phyloP scores from a whole-genome alignment of 2,797 vertebrate genomes.

The Petrocephalus sullivani region DNA sequence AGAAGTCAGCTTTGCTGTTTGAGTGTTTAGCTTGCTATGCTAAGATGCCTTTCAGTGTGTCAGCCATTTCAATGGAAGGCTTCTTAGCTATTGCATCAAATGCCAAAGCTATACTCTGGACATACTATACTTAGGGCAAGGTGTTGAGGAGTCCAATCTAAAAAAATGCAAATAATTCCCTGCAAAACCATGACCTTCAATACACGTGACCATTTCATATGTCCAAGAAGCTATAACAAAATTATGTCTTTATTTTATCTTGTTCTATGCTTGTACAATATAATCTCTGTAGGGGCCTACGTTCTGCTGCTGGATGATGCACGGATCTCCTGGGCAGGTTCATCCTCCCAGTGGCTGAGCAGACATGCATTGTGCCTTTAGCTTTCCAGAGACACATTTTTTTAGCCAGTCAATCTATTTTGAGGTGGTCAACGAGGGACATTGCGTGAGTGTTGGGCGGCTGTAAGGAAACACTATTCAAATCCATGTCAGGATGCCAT shows the following conservation, averaged over 20 bases:
- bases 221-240: not conserved
- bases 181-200: not conserved
- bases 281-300: not conserved
- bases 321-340: slow-evolving; percentile 18
- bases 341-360: slow-evolving; percentile 23
- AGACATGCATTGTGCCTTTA: slow-evolving; percentile 29
- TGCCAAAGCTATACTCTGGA: not conserved
- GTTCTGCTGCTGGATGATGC: not conserved
- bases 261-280: not conserved
- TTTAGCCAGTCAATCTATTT: slow-evolving; percentile 18
- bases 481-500: not conserved
- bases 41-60: not conserved
- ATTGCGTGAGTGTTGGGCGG: not conserved
- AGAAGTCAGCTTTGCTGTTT: not conserved
- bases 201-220: not conserved
- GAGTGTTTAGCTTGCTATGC: not conserved
- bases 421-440: slow-evolving; percentile 1
- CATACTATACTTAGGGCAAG: not conserved
- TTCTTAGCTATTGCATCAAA: not conserved
- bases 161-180: not conserved
- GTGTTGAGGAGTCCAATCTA: not conserved
- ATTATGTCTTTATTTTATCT: not conserved
- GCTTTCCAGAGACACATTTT: slow-evolving; percentile 1
- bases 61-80: not conserved
- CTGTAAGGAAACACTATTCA: not conserved